Evolutionary conservation across 2,797 vertebrate genomes (phyloP), one percentile per base, ranked within the genome.

Genomic region (Lateolabrax maculatus): DNA sequence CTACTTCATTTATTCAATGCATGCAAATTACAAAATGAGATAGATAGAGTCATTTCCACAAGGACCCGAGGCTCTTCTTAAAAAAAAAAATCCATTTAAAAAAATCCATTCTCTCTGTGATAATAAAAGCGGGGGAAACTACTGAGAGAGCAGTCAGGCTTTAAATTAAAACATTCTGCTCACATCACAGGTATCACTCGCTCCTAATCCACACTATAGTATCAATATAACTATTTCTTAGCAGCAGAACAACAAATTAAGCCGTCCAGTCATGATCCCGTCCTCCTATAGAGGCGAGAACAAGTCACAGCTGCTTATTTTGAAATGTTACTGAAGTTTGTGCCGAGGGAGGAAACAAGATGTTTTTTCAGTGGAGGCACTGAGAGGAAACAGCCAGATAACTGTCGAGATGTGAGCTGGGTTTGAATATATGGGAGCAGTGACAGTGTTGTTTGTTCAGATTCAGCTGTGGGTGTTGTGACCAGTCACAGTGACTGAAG

Each of bases 141-240:
- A 92, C 76, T 56, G 78, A 79, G 90, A 79, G 84, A 84, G 90
- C 92, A 92, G 85, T 71, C 77, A 93, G 77, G 89, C 93, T 90
- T 93, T 90, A 94, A 94, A 94, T 94, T 86, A 90, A 93, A 93
- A 86, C 85, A 85, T 85, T 89, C 84, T 88, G 85, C 85, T 87
- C 87, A 85, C 83, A 90, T 94, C 89, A 90, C 89, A 91, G 88
- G 92, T 93, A 92, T 91, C 92, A 85, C 85, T 85, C 27, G 41
- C 80, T 63, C 49, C 74, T 93, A 90, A 93, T 93, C 86, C 90
- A 81, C 76, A 71, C 74, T 51, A 58, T 56, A 65, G 79, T 55
- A 83, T 86, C 87, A 86, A 88, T 85, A 90, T 66, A 72, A 87
- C 72, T 77, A 72, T 88, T 71, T 75, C 69, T 73, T 41, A 49